Base-by-base conservation (phyloP, 2,888 invertebrate genomes). In the Aquatica leii region DNA sequence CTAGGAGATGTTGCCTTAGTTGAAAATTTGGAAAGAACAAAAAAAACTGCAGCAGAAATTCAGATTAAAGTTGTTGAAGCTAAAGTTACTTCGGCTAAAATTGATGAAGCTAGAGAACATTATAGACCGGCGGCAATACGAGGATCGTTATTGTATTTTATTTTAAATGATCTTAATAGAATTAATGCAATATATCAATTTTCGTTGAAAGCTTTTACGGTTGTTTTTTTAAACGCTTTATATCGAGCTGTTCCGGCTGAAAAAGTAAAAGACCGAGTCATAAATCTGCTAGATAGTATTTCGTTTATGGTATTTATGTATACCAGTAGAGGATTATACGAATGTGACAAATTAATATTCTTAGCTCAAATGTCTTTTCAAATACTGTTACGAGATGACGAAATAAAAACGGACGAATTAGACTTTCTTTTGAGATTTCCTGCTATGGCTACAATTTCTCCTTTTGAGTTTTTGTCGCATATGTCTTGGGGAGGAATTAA, bases 141-240 rank as follows among this genome's bases (percentile, higher is more conserved):
- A 64, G 95, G 95, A 0, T 95, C 97, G 0, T 85, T 97, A 0
- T 84, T 97, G 0, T 97, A 97, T 81, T 98, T 98, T 79, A 94
- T 97, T 66, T 84, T 98, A 64, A 97, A 95, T 77, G 97, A 97
- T 75, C 82, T 98, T 52, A 88, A 90, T 82, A 94, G 93, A 81
- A 95, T 97, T 74, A 95, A 97, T 81, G 93, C 94, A 46, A 94
- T 98, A 78, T 98, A 98, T 81, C 96, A 97, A 80, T 97, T 97
- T 83, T 97, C 97, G 0, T 82, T 97, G 59, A 97, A 97, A 82
- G 95, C 97, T 0, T 97, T 96, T 83, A 94, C 91, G 73, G 91
- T 92, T 0, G 96, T 97, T 1, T 97, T 97, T 81, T 91, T 91
- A 73, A 92, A 92, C 69, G 95, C 97, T 0, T 88, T 97, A 48